Conservation (phyloP, 2,113 vertebrate species). For the Megaleporinus macrocephalus region DNA sequence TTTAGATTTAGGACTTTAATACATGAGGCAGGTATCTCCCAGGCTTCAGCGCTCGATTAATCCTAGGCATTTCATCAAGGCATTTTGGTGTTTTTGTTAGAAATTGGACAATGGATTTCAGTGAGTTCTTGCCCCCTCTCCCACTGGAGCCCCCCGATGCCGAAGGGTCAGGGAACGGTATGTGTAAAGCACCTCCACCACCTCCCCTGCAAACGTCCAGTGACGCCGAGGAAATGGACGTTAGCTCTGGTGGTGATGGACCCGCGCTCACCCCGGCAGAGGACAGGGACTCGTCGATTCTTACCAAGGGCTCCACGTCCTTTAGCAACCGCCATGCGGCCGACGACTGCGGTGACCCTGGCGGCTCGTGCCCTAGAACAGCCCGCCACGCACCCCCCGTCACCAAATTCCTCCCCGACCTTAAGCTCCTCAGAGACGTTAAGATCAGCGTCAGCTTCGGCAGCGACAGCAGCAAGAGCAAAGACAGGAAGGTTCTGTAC, state of each 20-base stretch:
- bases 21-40: conserved; percentile 7
- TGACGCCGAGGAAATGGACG: conserved; percentile 99
- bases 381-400: conserved; percentile 92
- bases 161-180: conserved; percentile 80
- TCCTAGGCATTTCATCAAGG: conserved; percentile 21
- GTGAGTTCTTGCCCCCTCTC: conserved; percentile 89
- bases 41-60: neutral
- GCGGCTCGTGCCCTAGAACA: conserved; percentile 89
- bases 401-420: conserved; percentile 92
- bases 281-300: conserved; percentile 84
- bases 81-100: conserved; percentile 39
- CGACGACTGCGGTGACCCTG: conserved; percentile 74
- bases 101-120: conserved; percentile 85
- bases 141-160: conserved; percentile 89
- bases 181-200: conserved; percentile 96
- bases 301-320: conserved; percentile 86
- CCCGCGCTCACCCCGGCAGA: conserved; percentile 92
- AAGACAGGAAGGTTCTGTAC: conserved; percentile 96
- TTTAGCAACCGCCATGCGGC: conserved; percentile 83
- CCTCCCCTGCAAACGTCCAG: conserved; percentile 99
- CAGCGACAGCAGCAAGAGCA: conserved; percentile 88
- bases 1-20: conserved; percentile 36
- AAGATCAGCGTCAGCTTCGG: conserved; percentile 97
- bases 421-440: conserved; percentile 96
- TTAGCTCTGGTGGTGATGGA: conserved; percentile 99